Evolutionary conservation across 2,888 invertebrate genomes (phyloP).

Genomic region (Troides aeacus): DNA sequence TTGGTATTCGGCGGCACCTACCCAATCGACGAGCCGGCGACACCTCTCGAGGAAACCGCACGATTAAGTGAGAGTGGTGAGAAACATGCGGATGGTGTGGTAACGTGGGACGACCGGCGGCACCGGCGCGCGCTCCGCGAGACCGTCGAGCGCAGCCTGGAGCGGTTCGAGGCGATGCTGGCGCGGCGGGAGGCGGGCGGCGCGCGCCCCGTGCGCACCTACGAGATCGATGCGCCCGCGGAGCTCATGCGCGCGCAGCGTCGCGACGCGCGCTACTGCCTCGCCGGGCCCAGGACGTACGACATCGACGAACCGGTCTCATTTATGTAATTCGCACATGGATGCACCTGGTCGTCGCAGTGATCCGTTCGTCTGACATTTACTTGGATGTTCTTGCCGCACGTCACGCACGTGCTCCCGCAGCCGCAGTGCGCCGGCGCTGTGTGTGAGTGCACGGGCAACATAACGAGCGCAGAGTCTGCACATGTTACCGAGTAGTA

Average conservation of each 20-base stretch:
- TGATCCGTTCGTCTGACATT: no score
- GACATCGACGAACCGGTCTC: conserved; percentile 79
- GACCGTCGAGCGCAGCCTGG: conserved; percentile 74
- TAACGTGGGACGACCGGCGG: conserved; percentile 35
- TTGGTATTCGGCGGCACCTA: conserved; percentile 92
- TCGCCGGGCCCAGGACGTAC: conserved; percentile 76
- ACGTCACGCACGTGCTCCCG: no score
- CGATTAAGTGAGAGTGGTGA: conserved; percentile 17
- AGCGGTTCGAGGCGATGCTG: conserved; percentile 62
- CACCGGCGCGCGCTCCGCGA: conserved; percentile 49
- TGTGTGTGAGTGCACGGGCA: no score
- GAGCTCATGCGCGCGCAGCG: conserved; percentile 33
- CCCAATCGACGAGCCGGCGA: conserved; percentile 87
- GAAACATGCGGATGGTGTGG: conserved; percentile 13
- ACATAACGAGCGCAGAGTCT: no score
- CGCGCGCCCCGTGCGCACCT: conserved; percentile 39
- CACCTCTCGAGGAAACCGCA: conserved; percentile 28
- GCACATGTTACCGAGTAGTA: no score
- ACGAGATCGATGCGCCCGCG: conserved; percentile 78
- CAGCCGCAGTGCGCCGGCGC: no score
- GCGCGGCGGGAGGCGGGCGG: conserved; percentile 43
- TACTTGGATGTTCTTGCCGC: no score
- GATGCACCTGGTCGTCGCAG: no score
- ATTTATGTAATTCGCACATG: conserved; percentile 35
- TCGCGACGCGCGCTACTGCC: conserved; percentile 48